phyloP scores from a whole-genome alignment of 2,888 invertebrate genomes.

The Anticlea derivata region DNA sequence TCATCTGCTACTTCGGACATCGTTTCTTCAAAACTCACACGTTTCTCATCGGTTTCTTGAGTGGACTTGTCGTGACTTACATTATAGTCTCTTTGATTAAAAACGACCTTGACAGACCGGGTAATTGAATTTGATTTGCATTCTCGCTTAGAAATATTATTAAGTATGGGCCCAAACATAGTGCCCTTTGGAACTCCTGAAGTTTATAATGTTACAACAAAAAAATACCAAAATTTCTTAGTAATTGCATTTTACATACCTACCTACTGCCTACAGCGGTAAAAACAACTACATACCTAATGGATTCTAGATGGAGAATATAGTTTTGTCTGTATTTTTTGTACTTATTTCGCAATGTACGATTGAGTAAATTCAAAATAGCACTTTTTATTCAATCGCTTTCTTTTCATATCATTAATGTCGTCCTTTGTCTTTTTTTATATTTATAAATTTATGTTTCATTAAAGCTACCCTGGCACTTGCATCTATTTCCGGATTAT shows the following conservation, averaged over 20 bases:
- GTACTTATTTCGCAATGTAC: too few species aligned
- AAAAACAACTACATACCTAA: too few species aligned
- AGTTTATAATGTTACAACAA: too few species aligned
- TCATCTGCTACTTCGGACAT: slow-evolving; percentile 86
- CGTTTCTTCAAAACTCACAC: slow-evolving; percentile 85
- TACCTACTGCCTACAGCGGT: too few species aligned
- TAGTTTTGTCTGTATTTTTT: too few species aligned
- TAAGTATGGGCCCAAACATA: neutral
- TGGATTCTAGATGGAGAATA: too few species aligned
- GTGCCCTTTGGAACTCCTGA: slow-evolving; percentile 4
- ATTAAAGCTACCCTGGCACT: slow-evolving; percentile 75
- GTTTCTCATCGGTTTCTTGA: slow-evolving; percentile 84
- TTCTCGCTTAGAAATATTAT: neutral
- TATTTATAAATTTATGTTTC: neutral
- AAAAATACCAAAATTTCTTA: too few species aligned
- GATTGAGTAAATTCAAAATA: neutral
- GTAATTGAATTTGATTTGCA: slow-evolving; percentile 34
- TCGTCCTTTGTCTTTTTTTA: neutral
- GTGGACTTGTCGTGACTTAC: slow-evolving; percentile 83
- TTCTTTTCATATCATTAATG: too few species aligned
- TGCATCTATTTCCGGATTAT: slow-evolving; percentile 79
- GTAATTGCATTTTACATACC: too few species aligned
- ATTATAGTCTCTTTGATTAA: slow-evolving; percentile 62
- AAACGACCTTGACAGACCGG: slow-evolving; percentile 45
- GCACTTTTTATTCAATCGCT: neutral